Base-by-base conservation (phyloP, 2,797 vertebrate species). In the Urocyon cinereoargenteus region DNA sequence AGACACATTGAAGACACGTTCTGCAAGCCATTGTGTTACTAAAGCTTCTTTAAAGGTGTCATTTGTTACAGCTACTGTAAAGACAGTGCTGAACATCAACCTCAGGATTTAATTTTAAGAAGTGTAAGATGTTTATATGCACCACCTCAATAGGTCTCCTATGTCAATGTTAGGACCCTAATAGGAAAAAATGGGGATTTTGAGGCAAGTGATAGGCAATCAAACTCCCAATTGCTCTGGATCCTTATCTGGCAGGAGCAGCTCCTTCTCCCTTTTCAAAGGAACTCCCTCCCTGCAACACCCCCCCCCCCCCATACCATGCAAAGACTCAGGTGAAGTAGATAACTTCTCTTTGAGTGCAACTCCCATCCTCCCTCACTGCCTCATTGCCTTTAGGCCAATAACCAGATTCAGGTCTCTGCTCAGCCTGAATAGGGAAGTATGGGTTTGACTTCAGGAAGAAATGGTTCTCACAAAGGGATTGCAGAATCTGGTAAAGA, bases 61-160 rank as follows among this genome's bases (percentile, higher is more conserved):
- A n/a, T 68, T 90, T 95, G 16, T 90, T 9, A 11, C 9, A 84
- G 72, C 24, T 40, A 45, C 24, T 36, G 15, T 40, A 40, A 88
- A 49, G 18, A 89, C 51, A 64, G 4, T 70, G 34, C 77, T 75
- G 57, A 89, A 75, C 89, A 62, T 62, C 36, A 85, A 68, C 31
- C 11, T 94, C 28, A 66, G 34, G 21, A 87, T 78, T 94, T 88
- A 26, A 22, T 59, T 70, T 81, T 73, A 81, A 94, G 34, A 53
- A 59, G n/a, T 36, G 18, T 21, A 88, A 66, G 31, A 75, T 26
- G 36, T 36, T 36, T 40, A 66, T 21, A 22, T 28, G 3, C 0
- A 31, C 9, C 8, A 59, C 12, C 28, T 72, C 55, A 22, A 16
- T 22, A 87, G 31, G 34, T 24, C 12, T 45, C 16, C 55, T 51